Conservation (phyloP, 2,113 vertebrate species). For the Scomber japonicus region DNA sequence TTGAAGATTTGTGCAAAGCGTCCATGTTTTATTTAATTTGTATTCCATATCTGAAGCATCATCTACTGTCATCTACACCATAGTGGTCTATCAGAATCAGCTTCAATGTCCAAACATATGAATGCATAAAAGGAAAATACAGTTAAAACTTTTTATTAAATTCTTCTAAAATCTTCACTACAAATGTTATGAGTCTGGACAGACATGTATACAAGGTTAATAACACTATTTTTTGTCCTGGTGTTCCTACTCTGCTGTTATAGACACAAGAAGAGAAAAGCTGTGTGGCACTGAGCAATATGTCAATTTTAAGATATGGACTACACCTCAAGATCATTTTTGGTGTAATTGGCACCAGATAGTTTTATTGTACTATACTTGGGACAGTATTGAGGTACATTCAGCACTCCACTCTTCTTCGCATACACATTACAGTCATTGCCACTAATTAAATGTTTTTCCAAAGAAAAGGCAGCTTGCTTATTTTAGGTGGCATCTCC, state of each 20-base stretch:
- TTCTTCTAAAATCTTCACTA: too few species aligned
- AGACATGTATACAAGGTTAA: not conserved
- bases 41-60: too few species aligned
- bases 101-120: too few species aligned
- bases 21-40: too few species aligned
- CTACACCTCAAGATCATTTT: not conserved
- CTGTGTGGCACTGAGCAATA: not conserved
- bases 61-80: too few species aligned
- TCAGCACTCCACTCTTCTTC: not conserved
- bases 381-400: not conserved
- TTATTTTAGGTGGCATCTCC: conserved; percentile 61
- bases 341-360: not conserved
- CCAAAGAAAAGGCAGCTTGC: conserved; percentile 39
- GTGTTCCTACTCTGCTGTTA: not conserved
- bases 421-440: not conserved
- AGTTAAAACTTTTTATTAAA: too few species aligned
- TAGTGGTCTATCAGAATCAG: too few species aligned
- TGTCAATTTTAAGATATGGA: not conserved
- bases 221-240: not conserved
- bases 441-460: conserved; percentile 51
- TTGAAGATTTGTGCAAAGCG: too few species aligned
- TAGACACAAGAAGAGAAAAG: not conserved
- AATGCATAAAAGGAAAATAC: too few species aligned
- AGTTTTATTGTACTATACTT: not conserved
- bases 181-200: too few species aligned